These are phyloP conservation scores for Bactericera cockerelli DNA, from an alignment of 1,140 invertebrate genomes.

Conservation along the genomic window DNA sequence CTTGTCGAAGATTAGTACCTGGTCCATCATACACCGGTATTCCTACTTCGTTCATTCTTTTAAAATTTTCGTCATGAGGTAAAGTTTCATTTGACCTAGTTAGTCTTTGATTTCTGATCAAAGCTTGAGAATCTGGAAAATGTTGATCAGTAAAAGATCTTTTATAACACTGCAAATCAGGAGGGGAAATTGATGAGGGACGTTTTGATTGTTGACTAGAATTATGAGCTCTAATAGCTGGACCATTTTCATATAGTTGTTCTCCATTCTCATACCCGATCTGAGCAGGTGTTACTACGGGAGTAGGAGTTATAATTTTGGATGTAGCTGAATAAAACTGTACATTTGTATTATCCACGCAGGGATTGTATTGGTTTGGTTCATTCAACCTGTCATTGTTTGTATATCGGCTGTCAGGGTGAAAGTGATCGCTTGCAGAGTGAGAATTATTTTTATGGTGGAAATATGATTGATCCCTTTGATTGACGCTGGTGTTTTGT, in stretches of 20 bases:
- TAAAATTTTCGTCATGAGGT: background rate
- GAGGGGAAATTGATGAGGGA: background rate
- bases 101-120: background rate
- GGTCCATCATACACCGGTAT: background rate
- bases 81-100: background rate
- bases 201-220: slow-evolving; percentile 1
- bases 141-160: background rate
- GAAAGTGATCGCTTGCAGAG: background rate
- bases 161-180: background rate
- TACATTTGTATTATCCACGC: background rate
- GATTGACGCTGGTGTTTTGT: background rate
- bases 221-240: background rate
- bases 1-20: background rate
- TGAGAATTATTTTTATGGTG: slow-evolving; percentile 5
- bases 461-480: background rate
- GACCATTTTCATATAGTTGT: background rate
- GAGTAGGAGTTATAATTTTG: background rate
- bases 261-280: background rate
- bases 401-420: background rate
- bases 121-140: background rate
- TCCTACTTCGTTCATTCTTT: background rate
- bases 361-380: background rate
- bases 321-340: background rate
- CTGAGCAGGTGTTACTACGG: background rate
- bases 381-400: slow-evolving; percentile 2